phyloP scores from a whole-genome alignment of 35 echinoderm and acorn worm species.

The Patiria miniata region DNA sequence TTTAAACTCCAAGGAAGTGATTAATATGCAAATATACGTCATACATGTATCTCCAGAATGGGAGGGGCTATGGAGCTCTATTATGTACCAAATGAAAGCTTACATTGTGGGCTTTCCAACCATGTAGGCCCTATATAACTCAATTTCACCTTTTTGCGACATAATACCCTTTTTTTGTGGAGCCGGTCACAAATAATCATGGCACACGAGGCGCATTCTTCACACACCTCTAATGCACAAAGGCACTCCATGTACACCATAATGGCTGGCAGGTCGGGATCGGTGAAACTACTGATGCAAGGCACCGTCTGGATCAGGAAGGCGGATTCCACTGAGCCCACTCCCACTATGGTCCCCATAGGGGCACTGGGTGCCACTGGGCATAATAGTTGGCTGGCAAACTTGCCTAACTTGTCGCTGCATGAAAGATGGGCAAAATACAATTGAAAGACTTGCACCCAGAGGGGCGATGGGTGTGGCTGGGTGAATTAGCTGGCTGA shows the following conservation, averaged over 20 bases:
- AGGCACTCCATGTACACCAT: conserved; percentile 98
- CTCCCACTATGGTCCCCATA: conserved; percentile 76
- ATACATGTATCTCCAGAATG: no score
- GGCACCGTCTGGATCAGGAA: conserved; percentile 88
- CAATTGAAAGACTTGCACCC: neutral
- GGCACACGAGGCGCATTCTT: no score
- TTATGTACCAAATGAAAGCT: no score
- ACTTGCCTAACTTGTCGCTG: conserved; percentile 17
- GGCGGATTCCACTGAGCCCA: conserved; percentile 92
- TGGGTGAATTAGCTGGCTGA: neutral
- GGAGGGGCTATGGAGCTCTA: no score
- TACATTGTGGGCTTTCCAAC: no score
- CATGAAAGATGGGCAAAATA: neutral
- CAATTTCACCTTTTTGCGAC: no score
- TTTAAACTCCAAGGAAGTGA: no score
- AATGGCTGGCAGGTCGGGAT: conserved; percentile 89
- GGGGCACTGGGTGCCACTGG: neutral
- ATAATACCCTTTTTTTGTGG: no score
- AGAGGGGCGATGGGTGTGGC: no score
- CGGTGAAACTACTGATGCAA: conserved; percentile 52
- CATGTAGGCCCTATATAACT: no score
- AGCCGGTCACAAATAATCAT: no score
- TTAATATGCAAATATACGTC: no score
- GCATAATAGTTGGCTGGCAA: conserved; percentile 47
- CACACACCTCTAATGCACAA: conserved; percentile 89